These are phyloP conservation scores for Catocala fraxini DNA, from an alignment of 2,888 invertebrate genomes.

Conservation along the genomic window DNA sequence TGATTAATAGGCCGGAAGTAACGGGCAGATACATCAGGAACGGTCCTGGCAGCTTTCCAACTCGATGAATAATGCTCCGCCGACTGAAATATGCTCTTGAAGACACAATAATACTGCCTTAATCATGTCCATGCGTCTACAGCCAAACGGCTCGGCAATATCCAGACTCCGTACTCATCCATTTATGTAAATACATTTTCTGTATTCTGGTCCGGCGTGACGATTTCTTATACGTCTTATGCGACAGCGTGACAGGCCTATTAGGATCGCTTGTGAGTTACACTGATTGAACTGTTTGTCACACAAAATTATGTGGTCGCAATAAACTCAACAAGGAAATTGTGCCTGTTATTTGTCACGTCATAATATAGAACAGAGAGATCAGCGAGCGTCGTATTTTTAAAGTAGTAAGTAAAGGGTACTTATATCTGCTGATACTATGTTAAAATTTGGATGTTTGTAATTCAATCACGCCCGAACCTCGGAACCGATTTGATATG, in stretches of 20 bases:
- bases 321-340: too few species aligned
- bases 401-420: too few species aligned
- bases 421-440: too few species aligned
- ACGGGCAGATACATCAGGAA: conserved; percentile 56
- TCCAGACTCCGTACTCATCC: conserved; percentile 44
- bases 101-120: conserved; percentile 65
- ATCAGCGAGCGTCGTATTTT: too few species aligned
- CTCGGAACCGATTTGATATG: too few species aligned
- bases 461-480: too few species aligned
- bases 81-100: conserved; percentile 59
- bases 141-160: conserved; percentile 60
- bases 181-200: conserved; percentile 44
- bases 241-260: conserved; percentile 29
- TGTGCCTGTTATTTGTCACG: too few species aligned
- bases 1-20: conserved; percentile 69
- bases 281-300: conserved; percentile 33
- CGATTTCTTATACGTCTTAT: conserved; percentile 38
- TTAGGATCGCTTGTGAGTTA: conserved; percentile 32
- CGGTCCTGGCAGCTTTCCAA: conserved; percentile 52
- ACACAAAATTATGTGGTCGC: conserved; percentile 21
- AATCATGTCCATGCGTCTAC: conserved; percentile 62
- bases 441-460: too few species aligned
- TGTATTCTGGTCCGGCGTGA: conserved; percentile 11
- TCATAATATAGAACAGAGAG: too few species aligned
- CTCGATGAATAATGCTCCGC: conserved; percentile 44